These are phyloP conservation scores for Emmelina monodactyla DNA, from an alignment of 2,888 invertebrate species.

Conservation along the genomic window DNA sequence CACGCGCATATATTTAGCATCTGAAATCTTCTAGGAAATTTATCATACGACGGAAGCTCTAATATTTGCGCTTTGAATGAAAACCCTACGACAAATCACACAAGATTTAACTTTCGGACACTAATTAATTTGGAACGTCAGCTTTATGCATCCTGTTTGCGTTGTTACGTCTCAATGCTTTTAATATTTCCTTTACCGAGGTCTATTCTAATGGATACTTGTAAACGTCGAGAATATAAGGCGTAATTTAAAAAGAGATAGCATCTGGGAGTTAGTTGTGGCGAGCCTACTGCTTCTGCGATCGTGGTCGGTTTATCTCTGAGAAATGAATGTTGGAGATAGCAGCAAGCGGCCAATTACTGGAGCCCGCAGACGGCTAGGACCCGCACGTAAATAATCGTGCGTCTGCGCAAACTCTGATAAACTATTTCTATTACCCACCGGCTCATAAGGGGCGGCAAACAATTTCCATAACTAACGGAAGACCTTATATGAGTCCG, in stretches of 20 bases:
- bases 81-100: constrained; percentile 21
- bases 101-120: constrained; percentile 6
- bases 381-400: constrained; percentile 50
- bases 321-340: constrained; percentile 57
- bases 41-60: constrained; percentile 50
- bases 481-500: constrained; percentile 30
- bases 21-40: constrained; percentile 50
- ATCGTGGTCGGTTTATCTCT: constrained; percentile 42
- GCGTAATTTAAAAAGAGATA: constrained; percentile 18
- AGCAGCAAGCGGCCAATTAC: constrained; percentile 58
- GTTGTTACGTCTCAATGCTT: background rate
- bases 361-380: constrained; percentile 37
- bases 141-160: background rate
- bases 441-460: constrained; percentile 22
- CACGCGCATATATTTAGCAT: constrained; percentile 52
- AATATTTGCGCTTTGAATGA: constrained; percentile 33
- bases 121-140: background rate
- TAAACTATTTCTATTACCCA: constrained; percentile 55
- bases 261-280: constrained; percentile 31
- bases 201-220: background rate
- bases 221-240: background rate
- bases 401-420: constrained; percentile 48
- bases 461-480: constrained; percentile 44
- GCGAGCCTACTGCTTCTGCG: constrained; percentile 28
- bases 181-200: too few species aligned